Conservation (phyloP, 2,113 vertebrate species). For the Clarias gariepinus region DNA sequence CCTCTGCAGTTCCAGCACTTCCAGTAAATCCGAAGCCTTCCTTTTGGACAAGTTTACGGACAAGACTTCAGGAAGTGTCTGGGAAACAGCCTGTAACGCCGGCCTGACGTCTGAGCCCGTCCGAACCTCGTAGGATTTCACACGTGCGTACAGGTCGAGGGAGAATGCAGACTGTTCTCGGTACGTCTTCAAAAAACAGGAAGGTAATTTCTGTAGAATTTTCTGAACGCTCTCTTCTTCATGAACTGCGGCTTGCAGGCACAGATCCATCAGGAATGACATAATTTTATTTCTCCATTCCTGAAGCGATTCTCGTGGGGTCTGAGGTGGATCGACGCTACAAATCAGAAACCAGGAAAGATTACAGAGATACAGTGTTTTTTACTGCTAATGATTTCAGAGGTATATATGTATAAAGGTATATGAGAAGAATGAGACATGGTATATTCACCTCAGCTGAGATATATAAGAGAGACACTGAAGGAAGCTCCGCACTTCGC, state of each 20-base stretch:
- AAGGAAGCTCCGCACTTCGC: slow-evolving; percentile 30
- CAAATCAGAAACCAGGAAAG: not conserved
- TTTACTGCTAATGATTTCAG: not conserved
- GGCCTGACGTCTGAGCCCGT: not conserved
- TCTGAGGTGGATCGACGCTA: slow-evolving; percentile 8
- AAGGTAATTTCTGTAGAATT: not conserved
- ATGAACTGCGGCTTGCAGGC: slow-evolving; percentile 30
- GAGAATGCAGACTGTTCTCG: not conserved
- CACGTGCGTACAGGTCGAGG: slow-evolving; percentile 35
- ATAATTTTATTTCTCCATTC: slow-evolving; percentile 6
- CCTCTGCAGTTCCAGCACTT: slow-evolving; percentile 48
- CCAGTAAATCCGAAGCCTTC: slow-evolving; percentile 31
- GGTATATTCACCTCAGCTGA: not conserved
- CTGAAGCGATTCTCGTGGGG: not conserved
- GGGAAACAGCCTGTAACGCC: not conserved
- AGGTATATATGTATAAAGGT: too few relatives aligned
- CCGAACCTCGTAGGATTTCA: slow-evolving; percentile 13
- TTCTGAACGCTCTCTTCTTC: not conserved
- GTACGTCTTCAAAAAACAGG: not conserved
- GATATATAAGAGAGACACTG: slow-evolving; percentile 29
- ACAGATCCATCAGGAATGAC: slow-evolving; percentile 30
- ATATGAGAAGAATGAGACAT: not conserved
- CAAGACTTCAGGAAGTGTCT: slow-evolving; percentile 23
- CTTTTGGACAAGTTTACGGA: slow-evolving; percentile 31
- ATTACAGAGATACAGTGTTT: not conserved